Percentiles rank a stretch among this genome's conserved stretches.
phyloP scores from a whole-genome alignment of 2,888 invertebrate species.

The Beris morrisii region DNA sequence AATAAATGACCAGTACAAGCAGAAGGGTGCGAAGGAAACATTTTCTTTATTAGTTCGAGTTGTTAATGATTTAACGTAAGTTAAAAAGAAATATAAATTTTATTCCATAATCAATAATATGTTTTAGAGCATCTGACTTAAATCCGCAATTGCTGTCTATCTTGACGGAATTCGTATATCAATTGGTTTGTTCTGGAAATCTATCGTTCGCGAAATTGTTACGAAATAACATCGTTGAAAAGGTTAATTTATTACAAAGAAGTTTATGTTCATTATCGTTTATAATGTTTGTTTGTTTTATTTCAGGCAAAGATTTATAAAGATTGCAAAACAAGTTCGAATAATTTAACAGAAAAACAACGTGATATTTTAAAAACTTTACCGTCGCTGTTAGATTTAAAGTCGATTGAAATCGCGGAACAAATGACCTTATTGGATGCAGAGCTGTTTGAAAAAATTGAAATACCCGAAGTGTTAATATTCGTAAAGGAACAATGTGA shows the following conservation, averaged over 20 bases:
- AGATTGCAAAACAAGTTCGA: slow-evolving; percentile 51
- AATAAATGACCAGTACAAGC: slow-evolving; percentile 64
- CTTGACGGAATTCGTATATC: slow-evolving; percentile 91
- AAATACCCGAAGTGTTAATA: slow-evolving; percentile 94
- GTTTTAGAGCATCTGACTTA: slow-evolving; percentile 76
- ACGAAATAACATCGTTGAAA: slow-evolving; percentile 87
- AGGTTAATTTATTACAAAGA: slow-evolving; percentile 59
- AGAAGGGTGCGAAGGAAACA: slow-evolving; percentile 79
- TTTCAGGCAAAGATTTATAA: slow-evolving; percentile 50
- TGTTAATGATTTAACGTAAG: slow-evolving; percentile 93
- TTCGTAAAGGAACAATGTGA: slow-evolving; percentile 99
- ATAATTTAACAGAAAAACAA: slow-evolving; percentile 57
- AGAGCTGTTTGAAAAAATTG: slow-evolving; percentile 92
- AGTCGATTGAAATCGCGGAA: slow-evolving; percentile 92
- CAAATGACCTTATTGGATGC: slow-evolving; percentile 98
- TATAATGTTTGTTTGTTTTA: not conserved
- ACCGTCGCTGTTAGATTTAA: slow-evolving; percentile 83
- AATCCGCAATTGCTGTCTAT: slow-evolving; percentile 77
- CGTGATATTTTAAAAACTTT: slow-evolving; percentile 62
- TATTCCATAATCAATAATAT: slow-evolving; percentile 7
- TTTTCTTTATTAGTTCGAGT: slow-evolving; percentile 92
- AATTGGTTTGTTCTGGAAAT: slow-evolving; percentile 89
- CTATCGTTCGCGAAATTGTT: slow-evolving; percentile 87
- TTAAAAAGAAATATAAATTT: not conserved
- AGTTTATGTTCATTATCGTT: not conserved